Conservation (phyloP, 2,113 vertebrate genomes). For the Tinamus guttatus region DNA sequence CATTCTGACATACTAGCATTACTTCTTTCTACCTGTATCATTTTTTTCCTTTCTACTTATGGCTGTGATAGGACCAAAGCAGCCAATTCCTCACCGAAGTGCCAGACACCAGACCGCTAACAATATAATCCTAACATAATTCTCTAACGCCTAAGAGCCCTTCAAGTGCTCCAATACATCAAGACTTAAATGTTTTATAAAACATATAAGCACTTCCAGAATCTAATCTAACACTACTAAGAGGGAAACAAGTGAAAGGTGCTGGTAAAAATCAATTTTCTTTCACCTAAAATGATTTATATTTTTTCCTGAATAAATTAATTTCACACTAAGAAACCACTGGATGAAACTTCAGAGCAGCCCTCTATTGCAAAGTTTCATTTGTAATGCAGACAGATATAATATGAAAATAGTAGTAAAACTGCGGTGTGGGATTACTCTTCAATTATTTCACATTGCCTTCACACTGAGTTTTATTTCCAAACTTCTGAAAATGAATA, state of each 20-base stretch:
- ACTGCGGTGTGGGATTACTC: neutral
- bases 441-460: neutral
- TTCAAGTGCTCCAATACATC: constrained; percentile 74
- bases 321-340: constrained; percentile 73
- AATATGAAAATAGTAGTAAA: neutral
- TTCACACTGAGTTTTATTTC: neutral
- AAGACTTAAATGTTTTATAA: constrained; percentile 79
- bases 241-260: constrained; percentile 65
- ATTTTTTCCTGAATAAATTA: constrained; percentile 71
- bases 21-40: neutral
- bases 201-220: constrained; percentile 73
- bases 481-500: neutral
- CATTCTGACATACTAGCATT: neutral
- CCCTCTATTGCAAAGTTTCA: constrained; percentile 13
- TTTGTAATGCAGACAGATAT: neutral
- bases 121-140: constrained; percentile 74
- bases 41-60: constrained; percentile 16
- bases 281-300: constrained; percentile 68
- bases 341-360: constrained; percentile 67
- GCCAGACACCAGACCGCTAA: constrained; percentile 69
- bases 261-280: constrained; percentile 75
- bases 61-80: constrained; percentile 52
- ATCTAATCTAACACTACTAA: constrained; percentile 65
- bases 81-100: constrained; percentile 54
- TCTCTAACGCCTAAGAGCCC: constrained; percentile 72